A percentile compares a stretch with the other conserved stretches of the same genome.
phyloP scores from a whole-genome alignment of 2,797 vertebrate genomes.

The Neopelma chrysocephalum region DNA sequence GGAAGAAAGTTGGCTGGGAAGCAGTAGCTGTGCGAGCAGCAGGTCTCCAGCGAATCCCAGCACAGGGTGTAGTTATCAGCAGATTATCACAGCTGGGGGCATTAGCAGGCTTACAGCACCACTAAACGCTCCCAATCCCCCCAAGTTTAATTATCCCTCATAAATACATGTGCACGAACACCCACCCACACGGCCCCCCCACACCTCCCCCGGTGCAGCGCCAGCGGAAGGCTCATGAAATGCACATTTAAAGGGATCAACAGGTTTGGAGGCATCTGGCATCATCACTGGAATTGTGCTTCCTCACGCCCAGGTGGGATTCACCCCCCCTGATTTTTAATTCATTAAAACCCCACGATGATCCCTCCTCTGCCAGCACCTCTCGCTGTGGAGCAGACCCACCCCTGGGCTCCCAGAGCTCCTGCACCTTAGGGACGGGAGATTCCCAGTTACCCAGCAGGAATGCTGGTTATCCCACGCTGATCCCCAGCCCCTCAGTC shows the following conservation, averaged over 20 bases:
- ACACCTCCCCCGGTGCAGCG: background rate
- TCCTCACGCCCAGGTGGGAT: background rate
- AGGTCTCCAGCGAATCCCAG: slow-evolving; percentile 22
- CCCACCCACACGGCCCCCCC: background rate
- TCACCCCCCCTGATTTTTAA: background rate
- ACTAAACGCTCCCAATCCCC: slow-evolving; percentile 61
- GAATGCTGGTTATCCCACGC: background rate
- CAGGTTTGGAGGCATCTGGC: slow-evolving; percentile 13
- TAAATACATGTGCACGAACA: slow-evolving; percentile 24
- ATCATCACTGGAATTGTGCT: background rate
- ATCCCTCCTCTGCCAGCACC: background rate
- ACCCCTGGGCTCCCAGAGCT: background rate
- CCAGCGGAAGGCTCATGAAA: background rate
- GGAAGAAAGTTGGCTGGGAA: slow-evolving; percentile 12
- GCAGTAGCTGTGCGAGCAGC: background rate
- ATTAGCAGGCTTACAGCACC: slow-evolving; percentile 63
- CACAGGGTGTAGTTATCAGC: slow-evolving; percentile 60
- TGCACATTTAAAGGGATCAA: background rate
- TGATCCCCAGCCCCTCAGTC: no score
- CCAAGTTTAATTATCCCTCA: slow-evolving; percentile 67
- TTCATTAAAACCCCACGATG: background rate
- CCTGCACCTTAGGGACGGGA: fast-evolving
- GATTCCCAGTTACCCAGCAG: background rate
- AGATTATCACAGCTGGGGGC: slow-evolving; percentile 64
- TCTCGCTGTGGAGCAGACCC: fast-evolving